Evolutionary conservation across 2,888 invertebrate genomes (phyloP), one percentile per base, ranked within the genome.

Genomic region (Tipula unca): DNA sequence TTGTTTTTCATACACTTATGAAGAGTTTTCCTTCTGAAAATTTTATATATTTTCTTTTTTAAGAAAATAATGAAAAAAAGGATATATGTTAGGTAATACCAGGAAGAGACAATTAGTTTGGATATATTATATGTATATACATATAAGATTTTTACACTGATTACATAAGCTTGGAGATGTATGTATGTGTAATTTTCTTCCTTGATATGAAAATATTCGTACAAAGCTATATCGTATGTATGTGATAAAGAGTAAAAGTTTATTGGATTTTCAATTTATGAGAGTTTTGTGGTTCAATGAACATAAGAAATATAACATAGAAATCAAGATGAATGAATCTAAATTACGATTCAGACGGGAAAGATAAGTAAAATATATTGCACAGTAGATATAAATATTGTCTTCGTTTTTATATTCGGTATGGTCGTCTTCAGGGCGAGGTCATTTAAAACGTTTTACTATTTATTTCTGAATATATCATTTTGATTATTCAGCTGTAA

Each of bases 1-100:
- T 83, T 83, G 83, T 35, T 83, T 83, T n/a, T 69, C 69, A 20
- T 69, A 69, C 69, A 69, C 69, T 69, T 69, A 69, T 69, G 69
- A 69, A 25, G 6, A 69, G 69, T 69, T 69, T 48, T 25, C 69
- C 3, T 69, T 25, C 69, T 69, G 13, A 69, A 69, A 69, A 69
- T 69, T 69, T 25, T 69, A 69, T 20, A 69, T 10, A 69, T 20
- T 25, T 20, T 69, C 5, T 48, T 48, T 48, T 48, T 69, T 25
- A 69, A 69, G 25, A 69, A 69, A 69, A 48, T 48, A 69, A 69
- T 48, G 48, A 8, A 48, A 48, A n/a, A 69, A 69, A 25, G 69
- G 69, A 69, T 48, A 48, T 48, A 48, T 48, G 48, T 48, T 48
- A 69, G 69, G 25, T 69, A 69, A 20, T 25, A 69, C 69, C 69